Conservation (phyloP, 2,113 vertebrate species). For the Alces alces region DNA sequence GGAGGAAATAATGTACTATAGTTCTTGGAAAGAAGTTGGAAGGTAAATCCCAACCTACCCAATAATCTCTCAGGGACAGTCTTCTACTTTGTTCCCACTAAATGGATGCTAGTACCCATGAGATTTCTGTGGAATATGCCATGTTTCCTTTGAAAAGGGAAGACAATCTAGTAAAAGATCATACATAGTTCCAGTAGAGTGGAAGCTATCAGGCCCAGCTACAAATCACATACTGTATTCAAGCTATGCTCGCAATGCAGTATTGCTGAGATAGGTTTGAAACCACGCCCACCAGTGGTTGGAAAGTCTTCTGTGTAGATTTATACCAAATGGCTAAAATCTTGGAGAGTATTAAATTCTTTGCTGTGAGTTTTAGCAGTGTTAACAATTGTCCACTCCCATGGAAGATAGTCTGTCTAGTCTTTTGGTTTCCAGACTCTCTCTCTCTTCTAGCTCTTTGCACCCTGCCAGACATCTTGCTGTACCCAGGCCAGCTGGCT, state of each 20-base stretch:
- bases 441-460: neutral
- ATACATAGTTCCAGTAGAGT: neutral
- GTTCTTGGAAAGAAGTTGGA: neutral
- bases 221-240: neutral
- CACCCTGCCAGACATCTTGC: neutral
- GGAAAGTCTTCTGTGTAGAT: neutral
- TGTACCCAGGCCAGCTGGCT: conserved; percentile 17
- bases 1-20: neutral
- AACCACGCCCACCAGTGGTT: neutral
- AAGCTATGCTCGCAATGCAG: neutral
- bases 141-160: neutral
- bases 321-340: neutral
- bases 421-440: neutral
- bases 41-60: neutral
- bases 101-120: neutral
- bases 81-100: neutral
- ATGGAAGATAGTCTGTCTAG: neutral
- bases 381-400: neutral
- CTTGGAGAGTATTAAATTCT: neutral
- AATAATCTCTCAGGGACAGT: neutral
- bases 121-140: neutral
- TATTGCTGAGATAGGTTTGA: neutral
- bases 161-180: neutral
- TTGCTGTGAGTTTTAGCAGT: neutral
- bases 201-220: neutral